Conservation (phyloP, 2,888 invertebrate genomes). For the Crematogaster levior region DNA sequence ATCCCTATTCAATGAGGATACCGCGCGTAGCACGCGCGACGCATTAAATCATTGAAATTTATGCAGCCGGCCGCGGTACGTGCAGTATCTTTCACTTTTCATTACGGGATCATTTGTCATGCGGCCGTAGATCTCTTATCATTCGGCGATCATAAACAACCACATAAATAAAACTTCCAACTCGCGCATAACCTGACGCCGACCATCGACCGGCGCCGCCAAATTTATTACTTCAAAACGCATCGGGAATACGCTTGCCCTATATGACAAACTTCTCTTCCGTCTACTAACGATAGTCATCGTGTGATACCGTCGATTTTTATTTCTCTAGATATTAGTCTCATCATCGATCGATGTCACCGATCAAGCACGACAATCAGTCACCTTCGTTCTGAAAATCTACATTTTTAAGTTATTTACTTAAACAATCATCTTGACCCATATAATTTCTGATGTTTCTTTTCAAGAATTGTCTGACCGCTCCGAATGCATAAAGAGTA, state of each 20-base stretch:
- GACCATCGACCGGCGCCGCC: constrained; percentile 80
- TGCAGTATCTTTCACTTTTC: constrained; percentile 86
- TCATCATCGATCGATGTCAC: constrained; percentile 11
- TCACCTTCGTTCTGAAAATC: background rate
- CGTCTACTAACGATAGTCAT: constrained; percentile 69
- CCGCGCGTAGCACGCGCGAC: constrained; percentile 77
- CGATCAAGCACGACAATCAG: background rate
- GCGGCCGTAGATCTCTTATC: constrained; percentile 85
- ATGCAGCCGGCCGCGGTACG: constrained; percentile 81
- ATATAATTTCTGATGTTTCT: background rate
- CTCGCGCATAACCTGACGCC: constrained; percentile 85
- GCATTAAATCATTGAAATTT: constrained; percentile 86
- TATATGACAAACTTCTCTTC: constrained; percentile 77
- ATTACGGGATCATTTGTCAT: constrained; percentile 86
- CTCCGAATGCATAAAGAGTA: background rate
- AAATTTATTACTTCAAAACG: constrained; percentile 84
- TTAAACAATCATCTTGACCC: background rate
- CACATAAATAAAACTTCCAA: constrained; percentile 85
- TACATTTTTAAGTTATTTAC: background rate
- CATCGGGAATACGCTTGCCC: constrained; percentile 78
- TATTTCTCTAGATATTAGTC: background rate
- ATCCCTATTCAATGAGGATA: constrained; percentile 82
- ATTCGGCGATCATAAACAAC: constrained; percentile 85
- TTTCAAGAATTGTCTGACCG: background rate
- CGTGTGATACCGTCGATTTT: constrained; percentile 59